These are phyloP conservation scores for Mythimna pallens DNA, from an alignment of 2,888 invertebrate genomes.

Conservation along the genomic window DNA sequence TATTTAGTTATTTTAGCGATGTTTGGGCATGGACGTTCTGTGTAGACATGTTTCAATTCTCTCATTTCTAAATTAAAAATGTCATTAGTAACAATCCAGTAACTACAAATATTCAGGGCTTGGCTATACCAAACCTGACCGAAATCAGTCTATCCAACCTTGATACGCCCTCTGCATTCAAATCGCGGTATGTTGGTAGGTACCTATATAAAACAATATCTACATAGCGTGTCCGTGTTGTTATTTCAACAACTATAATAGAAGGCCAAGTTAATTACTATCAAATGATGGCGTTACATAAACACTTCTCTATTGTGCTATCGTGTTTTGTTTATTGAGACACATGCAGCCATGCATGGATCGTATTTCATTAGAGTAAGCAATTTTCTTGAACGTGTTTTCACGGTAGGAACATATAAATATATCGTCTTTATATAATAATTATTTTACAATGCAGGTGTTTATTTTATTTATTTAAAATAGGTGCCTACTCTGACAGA, in stretches of 20 bases:
- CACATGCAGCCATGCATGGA: slow-evolving; percentile 23
- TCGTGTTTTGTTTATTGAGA: slow-evolving; percentile 50
- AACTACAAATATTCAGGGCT: background rate
- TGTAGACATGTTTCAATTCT: background rate
- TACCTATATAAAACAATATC: slow-evolving; percentile 17
- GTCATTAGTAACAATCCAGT: background rate
- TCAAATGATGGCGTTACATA: slow-evolving; percentile 43
- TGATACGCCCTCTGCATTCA: slow-evolving; percentile 34
- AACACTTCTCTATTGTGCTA: slow-evolving; percentile 37
- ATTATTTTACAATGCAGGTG: no score
- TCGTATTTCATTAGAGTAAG: slow-evolving; percentile 25
- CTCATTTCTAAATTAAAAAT: background rate
- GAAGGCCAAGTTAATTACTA: slow-evolving; percentile 54
- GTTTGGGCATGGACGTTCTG: background rate
- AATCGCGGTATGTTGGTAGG: slow-evolving; percentile 6
- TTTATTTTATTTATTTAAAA: no score
- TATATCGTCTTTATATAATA: background rate
- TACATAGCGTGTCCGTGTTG: slow-evolving; percentile 16
- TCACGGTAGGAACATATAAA: background rate
- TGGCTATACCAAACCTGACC: background rate
- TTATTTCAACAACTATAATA: slow-evolving; percentile 29
- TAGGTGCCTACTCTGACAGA: no score
- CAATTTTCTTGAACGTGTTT: slow-evolving; percentile 10
- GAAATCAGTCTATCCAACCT: slow-evolving; percentile 11
- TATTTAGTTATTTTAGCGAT: background rate